Evolutionary conservation across 2,888 invertebrate genomes (phyloP).

Genomic region (Phoronis australis): DNA sequence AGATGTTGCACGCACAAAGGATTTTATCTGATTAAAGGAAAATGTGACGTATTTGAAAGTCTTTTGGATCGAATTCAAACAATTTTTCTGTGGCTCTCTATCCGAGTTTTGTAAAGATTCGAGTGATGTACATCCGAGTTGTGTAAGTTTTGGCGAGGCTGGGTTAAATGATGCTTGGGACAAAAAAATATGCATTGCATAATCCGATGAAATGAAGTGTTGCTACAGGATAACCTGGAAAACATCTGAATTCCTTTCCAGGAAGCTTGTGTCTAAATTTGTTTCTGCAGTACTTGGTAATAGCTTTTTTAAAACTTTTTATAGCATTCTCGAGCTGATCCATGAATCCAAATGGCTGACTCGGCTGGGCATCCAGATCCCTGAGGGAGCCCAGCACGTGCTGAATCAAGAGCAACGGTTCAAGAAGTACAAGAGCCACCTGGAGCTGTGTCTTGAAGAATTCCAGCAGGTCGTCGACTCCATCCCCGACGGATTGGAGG

Average conservation of each 20-base stretch:
- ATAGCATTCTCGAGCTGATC: conserved; percentile 46
- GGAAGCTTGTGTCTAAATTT: not conserved
- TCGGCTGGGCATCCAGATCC: conserved; percentile 46
- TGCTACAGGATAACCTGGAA: not conserved
- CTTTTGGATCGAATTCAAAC: too few species aligned
- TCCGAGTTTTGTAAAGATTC: too few species aligned
- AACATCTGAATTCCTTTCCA: not conserved
- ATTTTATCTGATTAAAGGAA: too few species aligned
- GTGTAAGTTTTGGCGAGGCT: too few species aligned
- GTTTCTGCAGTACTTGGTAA: not conserved
- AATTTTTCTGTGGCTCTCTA: too few species aligned
- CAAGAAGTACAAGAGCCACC: conserved; percentile 49
- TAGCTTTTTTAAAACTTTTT: conserved; percentile 1
- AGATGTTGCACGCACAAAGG: too few species aligned
- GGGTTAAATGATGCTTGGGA: not conserved
- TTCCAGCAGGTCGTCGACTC: conserved; percentile 34
- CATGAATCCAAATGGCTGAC: conserved; percentile 51
- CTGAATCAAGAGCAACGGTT: conserved; percentile 46
- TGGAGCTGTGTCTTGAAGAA: conserved; percentile 41
- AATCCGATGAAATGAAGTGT: not conserved
- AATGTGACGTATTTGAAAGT: too few species aligned
- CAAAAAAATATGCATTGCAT: not conserved
- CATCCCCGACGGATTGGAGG: conserved; percentile 39
- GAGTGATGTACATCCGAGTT: too few species aligned
- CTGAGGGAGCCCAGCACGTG: conserved; percentile 43